phyloP scores from a whole-genome alignment of 2,888 invertebrate species.

The Eristalis arbustorum region DNA sequence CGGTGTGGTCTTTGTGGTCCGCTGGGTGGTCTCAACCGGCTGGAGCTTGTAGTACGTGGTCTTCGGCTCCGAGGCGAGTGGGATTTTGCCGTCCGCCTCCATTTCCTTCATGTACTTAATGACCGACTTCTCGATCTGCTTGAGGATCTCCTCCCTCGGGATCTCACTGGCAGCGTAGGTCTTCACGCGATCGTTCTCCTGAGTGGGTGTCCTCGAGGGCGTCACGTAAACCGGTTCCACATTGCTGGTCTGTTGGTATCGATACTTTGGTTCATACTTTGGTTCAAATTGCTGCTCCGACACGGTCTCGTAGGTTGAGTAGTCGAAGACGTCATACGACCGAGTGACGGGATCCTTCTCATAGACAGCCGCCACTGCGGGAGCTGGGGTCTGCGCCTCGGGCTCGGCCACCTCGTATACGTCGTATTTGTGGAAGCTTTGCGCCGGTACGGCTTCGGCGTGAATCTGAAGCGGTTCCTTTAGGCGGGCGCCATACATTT shows the following conservation, averaged over 20 bases:
- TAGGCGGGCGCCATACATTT: constrained; percentile 75
- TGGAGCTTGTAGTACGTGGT: constrained; percentile 75
- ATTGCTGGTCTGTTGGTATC: constrained; percentile 70
- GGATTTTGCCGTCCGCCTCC: constrained; percentile 78
- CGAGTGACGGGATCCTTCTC: constrained; percentile 76
- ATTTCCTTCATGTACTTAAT: constrained; percentile 79
- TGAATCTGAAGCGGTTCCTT: constrained; percentile 74
- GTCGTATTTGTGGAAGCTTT: constrained; percentile 55
- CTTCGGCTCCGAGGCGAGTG: constrained; percentile 75
- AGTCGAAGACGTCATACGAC: constrained; percentile 74
- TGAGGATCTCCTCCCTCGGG: constrained; percentile 78
- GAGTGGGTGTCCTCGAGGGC: constrained; percentile 6
- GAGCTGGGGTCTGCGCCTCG: constrained; percentile 53
- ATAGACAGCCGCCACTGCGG: constrained; percentile 72
- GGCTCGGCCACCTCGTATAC: constrained; percentile 54
- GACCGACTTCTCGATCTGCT: constrained; percentile 80
- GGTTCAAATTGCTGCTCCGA: constrained; percentile 53
- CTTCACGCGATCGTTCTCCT: constrained; percentile 72
- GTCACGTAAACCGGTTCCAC: constrained; percentile 58
- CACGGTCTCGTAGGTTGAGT: constrained; percentile 53
- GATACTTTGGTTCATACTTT: constrained; percentile 74
- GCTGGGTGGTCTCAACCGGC: constrained; percentile 75
- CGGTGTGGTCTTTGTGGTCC: constrained; percentile 74
- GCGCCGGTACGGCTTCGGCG: constrained; percentile 42
- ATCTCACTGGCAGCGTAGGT: constrained; percentile 77